Conservation (phyloP, 1,140 invertebrate species). For the Adelges cooleyi region DNA sequence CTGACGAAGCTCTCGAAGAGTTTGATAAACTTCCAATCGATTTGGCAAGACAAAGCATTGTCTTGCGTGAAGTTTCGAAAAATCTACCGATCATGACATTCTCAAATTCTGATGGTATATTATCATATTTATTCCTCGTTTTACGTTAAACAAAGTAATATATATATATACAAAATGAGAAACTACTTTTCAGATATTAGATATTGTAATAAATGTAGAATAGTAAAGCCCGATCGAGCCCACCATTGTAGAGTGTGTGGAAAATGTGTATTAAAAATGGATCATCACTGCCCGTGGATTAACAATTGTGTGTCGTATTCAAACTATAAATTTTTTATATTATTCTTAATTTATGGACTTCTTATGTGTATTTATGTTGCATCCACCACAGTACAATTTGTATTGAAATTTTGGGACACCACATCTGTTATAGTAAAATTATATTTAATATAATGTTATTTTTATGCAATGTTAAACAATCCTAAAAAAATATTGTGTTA, state of each 20-base stretch:
- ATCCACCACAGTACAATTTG: conserved; percentile 77
- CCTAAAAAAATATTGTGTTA: conserved; percentile 1
- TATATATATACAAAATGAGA: neutral
- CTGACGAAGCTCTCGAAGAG: conserved; percentile 59
- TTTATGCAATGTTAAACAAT: neutral
- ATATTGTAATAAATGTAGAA: conserved; percentile 87
- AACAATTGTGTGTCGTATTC: conserved; percentile 97
- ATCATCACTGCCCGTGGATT: conserved; percentile 98
- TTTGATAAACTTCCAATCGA: conserved; percentile 37
- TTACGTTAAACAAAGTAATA: too few species aligned
- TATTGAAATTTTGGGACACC: conserved; percentile 85
- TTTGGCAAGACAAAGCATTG: conserved; percentile 5
- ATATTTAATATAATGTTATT: too few species aligned
- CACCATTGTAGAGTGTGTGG: conserved; percentile 95
- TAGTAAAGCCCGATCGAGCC: conserved; percentile 88
- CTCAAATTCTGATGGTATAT: conserved; percentile 24
- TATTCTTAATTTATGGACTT: conserved; percentile 89
- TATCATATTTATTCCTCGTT: conserved; percentile 3
- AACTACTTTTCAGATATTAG: conserved; percentile 48
- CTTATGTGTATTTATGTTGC: conserved; percentile 87
- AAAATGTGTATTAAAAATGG: conserved; percentile 91
- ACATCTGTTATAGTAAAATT: conserved; percentile 32
- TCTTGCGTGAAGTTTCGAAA: conserved; percentile 15
- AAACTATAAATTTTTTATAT: conserved; percentile 97
- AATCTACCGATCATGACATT: conserved; percentile 21